A percentile compares a stretch with the other conserved stretches of the same genome.
These are phyloP conservation scores for Petrolisthes cinctipes DNA, from an alignment of 2,888 invertebrate species.

Conservation along the genomic window DNA sequence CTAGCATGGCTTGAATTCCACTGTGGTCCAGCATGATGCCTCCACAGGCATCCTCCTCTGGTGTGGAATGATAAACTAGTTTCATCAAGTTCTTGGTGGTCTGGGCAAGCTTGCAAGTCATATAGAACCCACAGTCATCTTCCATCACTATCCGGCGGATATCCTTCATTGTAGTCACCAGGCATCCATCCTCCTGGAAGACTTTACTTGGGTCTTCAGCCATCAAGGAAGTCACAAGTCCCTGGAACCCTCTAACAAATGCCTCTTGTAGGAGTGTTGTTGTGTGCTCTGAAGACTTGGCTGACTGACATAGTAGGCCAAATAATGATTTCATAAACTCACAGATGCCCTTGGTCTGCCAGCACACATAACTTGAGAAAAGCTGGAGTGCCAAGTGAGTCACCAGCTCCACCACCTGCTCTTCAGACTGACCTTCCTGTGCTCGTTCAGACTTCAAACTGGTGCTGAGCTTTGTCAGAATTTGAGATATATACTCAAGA, in stretches of 20 bases:
- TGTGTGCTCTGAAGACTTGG: conserved; percentile 33
- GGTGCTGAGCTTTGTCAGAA: conserved; percentile 38
- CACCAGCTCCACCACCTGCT: conserved; percentile 31
- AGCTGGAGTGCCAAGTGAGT: conserved; percentile 37
- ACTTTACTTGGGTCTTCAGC: conserved; percentile 30
- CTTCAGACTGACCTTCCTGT: conserved; percentile 24
- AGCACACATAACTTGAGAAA: conserved; percentile 47
- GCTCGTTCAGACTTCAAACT: conserved; percentile 25
- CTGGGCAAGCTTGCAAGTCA: conserved; percentile 21
- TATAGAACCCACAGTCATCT: conserved; percentile 19
- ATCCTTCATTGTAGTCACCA: conserved; percentile 33
- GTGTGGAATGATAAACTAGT: conserved; percentile 23
- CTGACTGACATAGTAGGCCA: conserved; percentile 35
- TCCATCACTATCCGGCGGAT: conserved; percentile 38
- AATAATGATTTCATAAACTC: conserved; percentile 51
- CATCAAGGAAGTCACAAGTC: conserved; percentile 21
- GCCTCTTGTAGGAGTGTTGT: conserved; percentile 21
- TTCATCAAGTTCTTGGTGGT: conserved; percentile 34
- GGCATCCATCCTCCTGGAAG: conserved; percentile 36
- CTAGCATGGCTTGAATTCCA: conserved; percentile 37
- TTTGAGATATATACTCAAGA: conserved; percentile 35
- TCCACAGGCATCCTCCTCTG: conserved; percentile 41
- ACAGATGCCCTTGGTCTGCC: conserved; percentile 47
- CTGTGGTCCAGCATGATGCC: conserved; percentile 48
- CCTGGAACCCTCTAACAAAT: conserved; percentile 49